These are phyloP conservation scores for Listrodromus nycthemerus DNA, from an alignment of 2,888 invertebrate species.

Conservation along the genomic window DNA sequence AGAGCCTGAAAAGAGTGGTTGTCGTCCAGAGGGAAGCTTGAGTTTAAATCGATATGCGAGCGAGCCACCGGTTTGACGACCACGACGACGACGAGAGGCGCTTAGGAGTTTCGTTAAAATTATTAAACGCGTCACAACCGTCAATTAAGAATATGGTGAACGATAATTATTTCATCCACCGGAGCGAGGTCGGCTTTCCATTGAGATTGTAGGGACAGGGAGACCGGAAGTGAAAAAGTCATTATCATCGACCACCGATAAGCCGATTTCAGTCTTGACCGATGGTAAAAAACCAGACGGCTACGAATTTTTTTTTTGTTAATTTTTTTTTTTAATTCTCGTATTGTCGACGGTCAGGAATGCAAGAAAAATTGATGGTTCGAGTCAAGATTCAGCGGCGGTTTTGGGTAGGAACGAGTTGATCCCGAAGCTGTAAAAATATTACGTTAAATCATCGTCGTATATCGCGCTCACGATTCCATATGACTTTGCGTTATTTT, in stretches of 20 bases:
- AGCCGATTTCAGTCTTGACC: background rate
- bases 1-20: background rate
- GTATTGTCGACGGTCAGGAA: constrained; percentile 22
- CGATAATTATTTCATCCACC: constrained; percentile 6
- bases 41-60: constrained; percentile 4
- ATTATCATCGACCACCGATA: background rate
- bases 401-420: background rate
- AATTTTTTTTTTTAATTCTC: too few species aligned
- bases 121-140: background rate
- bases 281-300: background rate
- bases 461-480: background rate
- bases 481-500: background rate
- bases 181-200: constrained; percentile 5
- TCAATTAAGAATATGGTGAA: background rate
- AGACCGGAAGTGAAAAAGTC: constrained; percentile 7
- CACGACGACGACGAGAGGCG: constrained; percentile 7
- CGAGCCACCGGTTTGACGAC: background rate
- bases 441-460: background rate
- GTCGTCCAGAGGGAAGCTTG: background rate
- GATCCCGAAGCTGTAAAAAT: background rate
- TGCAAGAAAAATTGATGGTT: background rate
- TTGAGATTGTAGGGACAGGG: background rate
- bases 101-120: background rate
- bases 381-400: background rate
- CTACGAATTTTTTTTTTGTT: background rate